Conservation (phyloP, 2,888 invertebrate genomes). For the Helleia helle region DNA sequence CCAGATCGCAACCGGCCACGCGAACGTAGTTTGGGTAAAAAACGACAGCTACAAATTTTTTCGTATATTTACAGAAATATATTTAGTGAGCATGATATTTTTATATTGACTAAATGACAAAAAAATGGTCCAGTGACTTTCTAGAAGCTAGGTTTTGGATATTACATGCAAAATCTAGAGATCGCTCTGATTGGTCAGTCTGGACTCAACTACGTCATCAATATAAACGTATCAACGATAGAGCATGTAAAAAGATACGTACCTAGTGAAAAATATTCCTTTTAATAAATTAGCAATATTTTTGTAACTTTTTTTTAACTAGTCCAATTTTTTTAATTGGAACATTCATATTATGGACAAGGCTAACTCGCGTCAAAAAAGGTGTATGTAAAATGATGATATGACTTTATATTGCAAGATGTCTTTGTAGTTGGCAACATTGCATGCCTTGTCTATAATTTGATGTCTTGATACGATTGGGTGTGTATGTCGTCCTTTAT, state of each 20-base stretch:
- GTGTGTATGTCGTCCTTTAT: slow-evolving; percentile 48
- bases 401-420: not conserved
- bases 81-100: not conserved
- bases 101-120: too few species aligned
- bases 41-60: slow-evolving; percentile 28
- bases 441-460: slow-evolving; percentile 25
- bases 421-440: not conserved
- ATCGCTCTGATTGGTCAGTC: too few species aligned
- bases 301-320: slow-evolving; percentile 9
- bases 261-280: not conserved
- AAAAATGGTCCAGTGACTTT: too few species aligned
- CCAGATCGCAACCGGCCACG: slow-evolving; percentile 57
- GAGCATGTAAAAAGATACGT: not conserved
- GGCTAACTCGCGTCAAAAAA: slow-evolving; percentile 49
- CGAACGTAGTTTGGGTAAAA: slow-evolving; percentile 36
- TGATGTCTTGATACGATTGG: slow-evolving; percentile 21
- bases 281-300: slow-evolving; percentile 9
- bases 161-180: too few species aligned
- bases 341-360: slow-evolving; percentile 28
- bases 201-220: not conserved
- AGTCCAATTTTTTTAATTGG: slow-evolving; percentile 19
- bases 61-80: not conserved
- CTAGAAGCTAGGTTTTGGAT: too few species aligned
- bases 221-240: slow-evolving; percentile 3
- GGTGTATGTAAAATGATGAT: not conserved